These are phyloP conservation scores for Propithecus coquereli DNA, from an alignment of 2,113 vertebrate genomes.

Conservation along the genomic window DNA sequence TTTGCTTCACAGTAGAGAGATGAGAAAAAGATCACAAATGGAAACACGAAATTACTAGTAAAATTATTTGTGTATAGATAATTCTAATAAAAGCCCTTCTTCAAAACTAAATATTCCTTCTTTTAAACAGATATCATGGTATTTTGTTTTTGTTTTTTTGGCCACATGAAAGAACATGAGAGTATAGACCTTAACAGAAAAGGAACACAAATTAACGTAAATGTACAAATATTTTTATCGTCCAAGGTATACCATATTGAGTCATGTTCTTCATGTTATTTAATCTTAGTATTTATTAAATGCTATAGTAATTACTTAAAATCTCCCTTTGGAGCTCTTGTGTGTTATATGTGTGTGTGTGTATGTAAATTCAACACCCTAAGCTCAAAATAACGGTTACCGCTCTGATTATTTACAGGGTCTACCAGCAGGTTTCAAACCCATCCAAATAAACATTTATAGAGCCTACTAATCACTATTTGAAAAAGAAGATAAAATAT, in stretches of 20 bases:
- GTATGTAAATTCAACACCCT: not conserved
- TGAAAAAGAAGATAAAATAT: slow-evolving; percentile 40
- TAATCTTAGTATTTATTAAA: slow-evolving; percentile 15
- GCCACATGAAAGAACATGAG: not conserved
- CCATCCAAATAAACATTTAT: not conserved
- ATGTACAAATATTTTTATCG: not conserved
- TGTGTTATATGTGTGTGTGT: not conserved
- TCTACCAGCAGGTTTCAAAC: not conserved
- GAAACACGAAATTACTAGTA: not conserved
- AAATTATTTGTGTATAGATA: not conserved
- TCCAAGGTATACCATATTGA: not conserved
- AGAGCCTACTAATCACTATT: not conserved
- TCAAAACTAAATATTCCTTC: not conserved
- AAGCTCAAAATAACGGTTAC: not conserved
- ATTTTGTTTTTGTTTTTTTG: not conserved
- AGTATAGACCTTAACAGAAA: not conserved
- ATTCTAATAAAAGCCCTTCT: slow-evolving; percentile 1
- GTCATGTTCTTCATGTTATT: not conserved
- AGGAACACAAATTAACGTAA: not conserved
- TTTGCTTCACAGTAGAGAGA: not conserved
- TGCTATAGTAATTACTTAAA: slow-evolving; percentile 1
- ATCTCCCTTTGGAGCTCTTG: not conserved
- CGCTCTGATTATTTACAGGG: not conserved
- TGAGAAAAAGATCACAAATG: not conserved
- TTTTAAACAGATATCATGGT: not conserved